phyloP scores from a whole-genome alignment of 1,140 invertebrate genomes.

The Halyomorpha halys region DNA sequence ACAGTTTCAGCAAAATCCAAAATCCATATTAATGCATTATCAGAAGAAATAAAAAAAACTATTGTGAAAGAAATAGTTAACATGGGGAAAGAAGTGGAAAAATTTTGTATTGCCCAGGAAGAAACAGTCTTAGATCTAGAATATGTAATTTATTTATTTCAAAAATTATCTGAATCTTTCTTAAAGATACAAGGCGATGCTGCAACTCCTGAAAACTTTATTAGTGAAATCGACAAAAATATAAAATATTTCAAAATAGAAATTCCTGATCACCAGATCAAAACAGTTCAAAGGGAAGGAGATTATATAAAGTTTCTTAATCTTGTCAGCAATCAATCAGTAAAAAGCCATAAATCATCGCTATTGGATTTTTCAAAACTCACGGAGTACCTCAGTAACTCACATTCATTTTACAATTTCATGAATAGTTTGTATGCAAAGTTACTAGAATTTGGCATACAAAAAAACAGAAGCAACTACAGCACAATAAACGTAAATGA shows the following conservation, averaged over 20 bases:
- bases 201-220: not conserved
- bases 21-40: not conserved
- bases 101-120: not conserved
- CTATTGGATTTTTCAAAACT: not conserved
- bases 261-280: not conserved
- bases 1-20: slow-evolving; percentile 23
- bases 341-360: not conserved
- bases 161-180: not conserved
- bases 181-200: no score
- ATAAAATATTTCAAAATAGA: not conserved
- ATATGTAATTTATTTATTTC: not conserved
- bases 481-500: no score
- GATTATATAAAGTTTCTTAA: not conserved
- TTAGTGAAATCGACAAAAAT: not conserved
- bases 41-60: not conserved
- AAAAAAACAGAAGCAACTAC: not conserved
- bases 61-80: not conserved
- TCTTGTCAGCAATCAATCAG: not conserved
- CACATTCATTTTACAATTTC: not conserved
- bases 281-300: not conserved
- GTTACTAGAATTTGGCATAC: not conserved
- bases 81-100: not conserved
- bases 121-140: not conserved
- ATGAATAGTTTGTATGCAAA: not conserved
- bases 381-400: not conserved